phyloP scores from a whole-genome alignment of 2,888 invertebrate genomes.

The Blastobasis lacticolella region DNA sequence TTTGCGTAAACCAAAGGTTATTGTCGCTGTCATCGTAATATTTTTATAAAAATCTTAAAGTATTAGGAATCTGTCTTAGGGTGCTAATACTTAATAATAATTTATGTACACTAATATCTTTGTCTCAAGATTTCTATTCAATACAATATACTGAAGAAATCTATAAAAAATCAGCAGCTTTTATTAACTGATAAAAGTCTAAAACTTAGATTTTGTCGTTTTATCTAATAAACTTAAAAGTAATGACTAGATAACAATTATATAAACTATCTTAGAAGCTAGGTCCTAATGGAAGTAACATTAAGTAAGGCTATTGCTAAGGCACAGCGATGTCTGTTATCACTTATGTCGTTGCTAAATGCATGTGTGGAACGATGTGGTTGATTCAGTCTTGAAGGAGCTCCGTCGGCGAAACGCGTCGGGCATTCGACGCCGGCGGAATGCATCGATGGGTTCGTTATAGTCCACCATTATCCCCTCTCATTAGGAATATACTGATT shows the following conservation, averaged over 20 bases:
- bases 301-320: slow-evolving; percentile 50
- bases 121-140: slow-evolving; percentile 41
- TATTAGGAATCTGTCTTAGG: slow-evolving; percentile 71
- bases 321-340: slow-evolving; percentile 63
- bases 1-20: slow-evolving; percentile 39
- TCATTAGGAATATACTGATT: slow-evolving; percentile 75
- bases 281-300: slow-evolving; percentile 43
- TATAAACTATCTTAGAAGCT: slow-evolving; percentile 37
- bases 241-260: slow-evolving; percentile 70
- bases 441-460: slow-evolving; percentile 69
- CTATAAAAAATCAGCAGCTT: too few relatives aligned
- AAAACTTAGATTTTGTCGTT: not conserved
- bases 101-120: slow-evolving; percentile 59
- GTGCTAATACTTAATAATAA: slow-evolving; percentile 39
- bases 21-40: slow-evolving; percentile 23
- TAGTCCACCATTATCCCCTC: slow-evolving; percentile 69
- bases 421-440: slow-evolving; percentile 54
- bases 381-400: slow-evolving; percentile 62
- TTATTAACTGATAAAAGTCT: too few relatives aligned
- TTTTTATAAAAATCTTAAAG: slow-evolving; percentile 43
- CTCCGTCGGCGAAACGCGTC: slow-evolving; percentile 60
- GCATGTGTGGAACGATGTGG: slow-evolving; percentile 58
- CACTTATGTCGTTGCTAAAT: slow-evolving; percentile 57
- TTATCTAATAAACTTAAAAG: slow-evolving; percentile 33
- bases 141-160: too few relatives aligned